phyloP scores from a whole-genome alignment of 2,797 vertebrate genomes.

The Phrynocephalus vlangalii region DNA sequence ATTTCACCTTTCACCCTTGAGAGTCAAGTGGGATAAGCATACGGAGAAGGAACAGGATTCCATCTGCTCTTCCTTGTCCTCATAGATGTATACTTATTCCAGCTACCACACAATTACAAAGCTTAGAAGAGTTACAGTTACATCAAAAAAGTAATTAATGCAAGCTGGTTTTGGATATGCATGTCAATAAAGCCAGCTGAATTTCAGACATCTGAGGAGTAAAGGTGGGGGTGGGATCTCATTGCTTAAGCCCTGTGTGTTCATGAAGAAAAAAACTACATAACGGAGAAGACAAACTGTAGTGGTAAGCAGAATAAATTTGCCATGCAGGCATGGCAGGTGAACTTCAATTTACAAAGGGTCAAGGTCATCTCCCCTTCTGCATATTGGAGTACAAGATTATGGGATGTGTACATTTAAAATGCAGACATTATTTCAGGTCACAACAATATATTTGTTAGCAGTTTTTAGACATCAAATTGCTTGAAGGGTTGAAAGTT shows the following conservation, averaged over 20 bases:
- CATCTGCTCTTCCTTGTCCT: neutral
- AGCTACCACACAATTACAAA: too few relatives aligned
- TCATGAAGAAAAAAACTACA: slow-evolving; percentile 4
- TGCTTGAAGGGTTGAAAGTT: slow-evolving; percentile 21
- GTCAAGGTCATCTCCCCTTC: slow-evolving; percentile 1
- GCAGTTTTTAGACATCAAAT: slow-evolving; percentile 30
- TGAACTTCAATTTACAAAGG: slow-evolving; percentile 28
- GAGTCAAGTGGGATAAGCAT: neutral
- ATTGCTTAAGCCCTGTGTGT: neutral
- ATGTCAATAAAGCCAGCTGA: neutral
- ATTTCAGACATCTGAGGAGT: neutral
- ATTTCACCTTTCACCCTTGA: neutral
- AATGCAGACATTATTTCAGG: slow-evolving; percentile 27
- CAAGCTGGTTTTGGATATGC: neutral
- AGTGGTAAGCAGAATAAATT: slow-evolving; percentile 15
- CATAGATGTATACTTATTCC: neutral
- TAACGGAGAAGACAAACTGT: neutral
- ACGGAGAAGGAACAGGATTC: neutral
- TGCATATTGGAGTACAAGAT: slow-evolving; percentile 33
- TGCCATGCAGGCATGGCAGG: neutral
- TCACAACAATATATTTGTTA: neutral
- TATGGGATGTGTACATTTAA: neutral
- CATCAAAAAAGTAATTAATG: too few relatives aligned
- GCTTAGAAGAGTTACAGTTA: too few relatives aligned
- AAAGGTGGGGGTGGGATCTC: neutral